These are phyloP conservation scores for Pocillopora meandrina DNA, from an alignment of 92 coral and sea anemone species.

Conservation along the genomic window DNA sequence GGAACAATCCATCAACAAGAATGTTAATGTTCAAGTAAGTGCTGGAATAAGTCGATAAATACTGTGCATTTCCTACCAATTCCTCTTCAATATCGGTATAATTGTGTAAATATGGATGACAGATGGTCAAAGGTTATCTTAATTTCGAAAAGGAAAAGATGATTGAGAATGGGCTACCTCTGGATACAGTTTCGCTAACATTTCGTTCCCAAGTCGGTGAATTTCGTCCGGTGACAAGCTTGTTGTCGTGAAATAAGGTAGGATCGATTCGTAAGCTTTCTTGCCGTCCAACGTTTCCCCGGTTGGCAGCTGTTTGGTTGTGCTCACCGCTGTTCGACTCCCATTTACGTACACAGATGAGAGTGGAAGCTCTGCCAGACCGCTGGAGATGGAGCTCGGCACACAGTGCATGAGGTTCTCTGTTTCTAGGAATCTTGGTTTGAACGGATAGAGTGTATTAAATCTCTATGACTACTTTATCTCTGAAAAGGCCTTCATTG, in stretches of 20 bases:
- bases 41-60: too few species aligned
- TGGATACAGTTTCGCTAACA: slow-evolving; percentile 78
- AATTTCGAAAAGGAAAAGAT: too few species aligned
- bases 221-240: slow-evolving; percentile 66
- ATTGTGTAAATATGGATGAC: too few species aligned
- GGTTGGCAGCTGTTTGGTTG: slow-evolving; percentile 65
- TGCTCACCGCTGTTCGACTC: slow-evolving; percentile 35
- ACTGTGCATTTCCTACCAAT: too few species aligned
- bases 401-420: slow-evolving; percentile 71
- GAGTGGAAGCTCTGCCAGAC: slow-evolving; percentile 73
- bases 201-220: slow-evolving; percentile 62
- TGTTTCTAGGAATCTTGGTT: slow-evolving; percentile 62
- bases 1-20: too few species aligned
- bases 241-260: slow-evolving; percentile 76
- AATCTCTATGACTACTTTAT: too few species aligned
- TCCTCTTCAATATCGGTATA: too few species aligned
- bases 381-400: slow-evolving; percentile 80
- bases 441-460: background rate
- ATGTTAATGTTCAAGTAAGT: too few species aligned
- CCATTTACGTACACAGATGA: slow-evolving; percentile 65
- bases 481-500: too few species aligned
- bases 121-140: too few species aligned
- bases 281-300: slow-evolving; percentile 69
- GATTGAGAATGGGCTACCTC: slow-evolving; percentile 44
- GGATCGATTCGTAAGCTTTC: slow-evolving; percentile 68